Evolutionary conservation across 2,888 invertebrate genomes (phyloP), one percentile per base, ranked within the genome.

Genomic region (Baccha elongata): DNA sequence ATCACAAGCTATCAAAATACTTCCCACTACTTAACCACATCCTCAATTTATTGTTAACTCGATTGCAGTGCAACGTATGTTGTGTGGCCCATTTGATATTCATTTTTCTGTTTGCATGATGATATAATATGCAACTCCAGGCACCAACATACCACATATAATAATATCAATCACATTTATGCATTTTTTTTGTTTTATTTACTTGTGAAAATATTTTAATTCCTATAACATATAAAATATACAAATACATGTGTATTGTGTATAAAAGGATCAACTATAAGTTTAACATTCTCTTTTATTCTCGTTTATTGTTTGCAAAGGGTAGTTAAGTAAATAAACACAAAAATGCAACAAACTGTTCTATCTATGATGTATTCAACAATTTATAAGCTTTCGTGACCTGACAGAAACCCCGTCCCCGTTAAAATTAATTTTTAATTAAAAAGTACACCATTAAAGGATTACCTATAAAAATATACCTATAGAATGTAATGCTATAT

Each of bases 391-490:
- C 10, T 64, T 65, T 23, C 44, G 44, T 72, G 72, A 40, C 65
- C 60, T 44, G 60, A 52, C 60, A 73, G 67, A 44, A 55, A 32
- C 32, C 40, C 26, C 55, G 15, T 55, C 17, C 40, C 26, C 55
- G 15, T 55, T 21, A 64, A 67, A 80, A 74, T 80, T 74, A 74
- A 64, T 80, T 80, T 80, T 80, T 74, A 74, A 80, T 74, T 80
- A 80, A 80, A 79, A 80, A 44, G 50, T 67, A 62, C 35, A 6
- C 55, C 55, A 8, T 40, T 58, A 26, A 64, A 42, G 29, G 15
- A 58, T 58, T 58, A 46, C 17, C 2, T 17, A 46, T 21, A 19
- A 23, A 23, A 2, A 11, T 10, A 13, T 15, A 52, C 10, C 11
- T 0, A 46, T 10, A 23, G 21, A 32, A 35, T 32, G 8, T 11